Evolutionary conservation across 2,888 invertebrate species (phyloP), one percentile per base, ranked within the genome.

Genomic region (Sinotaia quadrata): DNA sequence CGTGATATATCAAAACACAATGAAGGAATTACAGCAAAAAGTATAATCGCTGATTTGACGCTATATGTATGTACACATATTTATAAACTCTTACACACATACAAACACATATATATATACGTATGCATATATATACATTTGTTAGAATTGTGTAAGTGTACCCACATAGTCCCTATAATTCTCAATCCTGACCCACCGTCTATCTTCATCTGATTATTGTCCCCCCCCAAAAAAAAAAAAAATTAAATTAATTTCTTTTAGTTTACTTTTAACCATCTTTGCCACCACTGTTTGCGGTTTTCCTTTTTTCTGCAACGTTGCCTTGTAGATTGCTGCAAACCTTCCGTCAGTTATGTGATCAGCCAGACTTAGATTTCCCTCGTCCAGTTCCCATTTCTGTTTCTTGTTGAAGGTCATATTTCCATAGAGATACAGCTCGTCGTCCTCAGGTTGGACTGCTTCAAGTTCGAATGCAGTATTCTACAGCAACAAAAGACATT

Each of bases 11-110:
- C n/a, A n/a, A n/a, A n/a, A n/a, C n/a, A n/a, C n/a, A n/a, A n/a
- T n/a, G n/a, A n/a, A n/a, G n/a, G n/a, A n/a, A n/a, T n/a, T n/a
- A n/a, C n/a, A n/a, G n/a, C n/a, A n/a, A n/a, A n/a, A n/a, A n/a
- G n/a, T n/a, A n/a, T n/a, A n/a, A n/a, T n/a, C n/a, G n/a, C n/a
- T n/a, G n/a, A n/a, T n/a, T n/a, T n/a, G n/a, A n/a, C n/a, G n/a
- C n/a, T n/a, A n/a, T n/a, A n/a, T n/a, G n/a, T n/a, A 66, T 57
- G 67, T 57, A 69, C 58, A 69, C 47, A 69, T 49, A 59, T 59
- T 49, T 21, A 67, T 51, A 67, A 24, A 56, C 36, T 56, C 41
- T 44, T 49, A 69, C 54, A 56, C 44, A 69, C 63, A 66, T 65
- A 69, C 63, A 56, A 37, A n/a, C n/a, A 65, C 54, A 31, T 47